A percentile compares a stretch with the other conserved stretches of the same genome.
Evolutionary conservation across 1,140 invertebrate species (phyloP).

Genomic region (Elysia chlorotica): DNA sequence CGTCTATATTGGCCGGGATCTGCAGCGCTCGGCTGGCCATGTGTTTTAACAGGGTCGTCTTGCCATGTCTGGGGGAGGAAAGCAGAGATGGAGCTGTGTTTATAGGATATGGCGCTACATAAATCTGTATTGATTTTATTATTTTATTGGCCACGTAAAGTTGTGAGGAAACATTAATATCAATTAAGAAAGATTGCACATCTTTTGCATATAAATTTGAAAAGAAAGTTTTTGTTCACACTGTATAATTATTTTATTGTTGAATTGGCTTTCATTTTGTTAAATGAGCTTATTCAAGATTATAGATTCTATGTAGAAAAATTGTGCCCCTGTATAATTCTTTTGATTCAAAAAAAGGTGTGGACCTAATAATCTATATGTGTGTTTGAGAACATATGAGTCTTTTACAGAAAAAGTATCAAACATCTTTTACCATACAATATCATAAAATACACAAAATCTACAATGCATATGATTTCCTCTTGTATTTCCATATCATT

Average conservation of each 20-base stretch:
- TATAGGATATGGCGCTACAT: not conserved
- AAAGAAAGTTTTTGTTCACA: not conserved
- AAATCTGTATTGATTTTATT: not conserved
- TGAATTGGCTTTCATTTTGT: not conserved
- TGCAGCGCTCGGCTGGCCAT: constrained; percentile 85
- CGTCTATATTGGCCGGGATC: constrained; percentile 96
- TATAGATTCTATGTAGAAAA: not conserved
- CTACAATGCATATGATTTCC: too few species aligned
- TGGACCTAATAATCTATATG: too few species aligned
- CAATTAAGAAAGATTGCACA: not conserved
- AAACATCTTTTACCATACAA: too few species aligned
- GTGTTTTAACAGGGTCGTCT: constrained; percentile 96
- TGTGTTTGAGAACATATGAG: too few species aligned
- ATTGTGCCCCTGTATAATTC: too few species aligned
- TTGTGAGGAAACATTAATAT: not conserved
- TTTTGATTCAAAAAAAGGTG: not conserved
- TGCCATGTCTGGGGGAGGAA: constrained; percentile 79
- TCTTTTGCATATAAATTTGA: not conserved
- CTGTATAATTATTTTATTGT: too few species aligned
- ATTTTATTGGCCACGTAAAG: not conserved
- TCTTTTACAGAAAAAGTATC: too few species aligned
- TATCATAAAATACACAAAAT: too few species aligned
- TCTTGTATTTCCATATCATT: too few species aligned
- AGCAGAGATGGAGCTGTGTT: not conserved
- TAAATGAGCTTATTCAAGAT: not conserved